Evolutionary conservation across 2,113 vertebrate species (phyloP).

Genomic region (Oncorhynchus mykiss): DNA sequence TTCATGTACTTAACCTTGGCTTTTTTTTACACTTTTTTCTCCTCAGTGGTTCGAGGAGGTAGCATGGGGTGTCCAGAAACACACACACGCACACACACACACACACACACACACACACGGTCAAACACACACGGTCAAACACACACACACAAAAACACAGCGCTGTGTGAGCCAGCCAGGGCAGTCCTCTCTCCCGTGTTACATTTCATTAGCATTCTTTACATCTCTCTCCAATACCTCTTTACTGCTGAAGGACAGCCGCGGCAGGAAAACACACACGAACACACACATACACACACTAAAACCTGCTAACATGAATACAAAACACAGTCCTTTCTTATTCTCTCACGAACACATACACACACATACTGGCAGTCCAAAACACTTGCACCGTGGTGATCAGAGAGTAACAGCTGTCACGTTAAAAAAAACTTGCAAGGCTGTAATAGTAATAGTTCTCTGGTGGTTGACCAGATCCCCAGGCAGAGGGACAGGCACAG

Average conservation of each 20-base stretch:
- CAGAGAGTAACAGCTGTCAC: slow-evolving; percentile 44
- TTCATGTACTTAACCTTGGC: slow-evolving; percentile 70
- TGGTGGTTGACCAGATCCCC: slow-evolving; percentile 22
- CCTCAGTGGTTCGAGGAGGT: slow-evolving; percentile 31
- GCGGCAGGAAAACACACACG: slow-evolving; percentile 14
- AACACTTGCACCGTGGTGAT: slow-evolving; percentile 17
- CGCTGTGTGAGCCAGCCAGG: slow-evolving; percentile 31
- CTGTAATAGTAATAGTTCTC: slow-evolving; percentile 26
- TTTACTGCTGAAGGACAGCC: slow-evolving; percentile 66
- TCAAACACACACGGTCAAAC: no score
- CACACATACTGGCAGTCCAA: slow-evolving; percentile 5
- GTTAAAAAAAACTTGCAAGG: slow-evolving; percentile 28
- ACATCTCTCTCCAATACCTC: slow-evolving; percentile 55
- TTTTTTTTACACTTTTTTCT: slow-evolving; percentile 14
- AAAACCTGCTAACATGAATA: slow-evolving; percentile 1
- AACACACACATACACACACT: slow-evolving; percentile 15
- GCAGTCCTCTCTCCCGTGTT: slow-evolving; percentile 40
- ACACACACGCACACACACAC: neutral
- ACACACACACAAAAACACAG: neutral
- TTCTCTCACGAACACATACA: neutral
- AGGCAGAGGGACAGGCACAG: neutral
- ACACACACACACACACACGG: no score
- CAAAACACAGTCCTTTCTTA: slow-evolving; percentile 1
- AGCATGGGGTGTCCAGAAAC: slow-evolving; percentile 9
- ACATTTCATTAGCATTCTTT: slow-evolving; percentile 70